Percentiles rank a stretch among this genome's conserved stretches.
phyloP scores from a whole-genome alignment of 1,140 invertebrate species.

The Megalonaias nervosa region DNA sequence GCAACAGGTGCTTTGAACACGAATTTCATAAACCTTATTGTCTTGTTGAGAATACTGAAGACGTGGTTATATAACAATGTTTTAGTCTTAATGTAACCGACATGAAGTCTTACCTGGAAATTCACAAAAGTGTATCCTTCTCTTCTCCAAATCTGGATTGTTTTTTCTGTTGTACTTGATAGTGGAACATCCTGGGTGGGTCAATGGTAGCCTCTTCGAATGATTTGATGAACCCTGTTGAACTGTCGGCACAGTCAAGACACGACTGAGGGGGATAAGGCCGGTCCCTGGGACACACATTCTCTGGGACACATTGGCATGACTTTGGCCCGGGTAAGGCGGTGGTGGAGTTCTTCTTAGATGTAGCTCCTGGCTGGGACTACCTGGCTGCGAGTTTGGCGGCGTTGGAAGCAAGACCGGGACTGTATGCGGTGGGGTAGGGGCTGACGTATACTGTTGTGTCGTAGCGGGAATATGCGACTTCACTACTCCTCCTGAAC shows the following conservation, averaged over 20 bases:
- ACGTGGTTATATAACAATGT: too few relatives aligned
- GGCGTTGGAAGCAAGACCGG: constrained; percentile 63
- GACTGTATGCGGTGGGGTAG: constrained; percentile 52
- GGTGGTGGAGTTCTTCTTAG: constrained; percentile 63
- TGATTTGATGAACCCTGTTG: constrained; percentile 10
- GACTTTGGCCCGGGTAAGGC: constrained; percentile 57
- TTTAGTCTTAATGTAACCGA: too few relatives aligned
- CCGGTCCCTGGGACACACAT: constrained; percentile 39
- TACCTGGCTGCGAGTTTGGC: constrained; percentile 65
- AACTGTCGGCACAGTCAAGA: constrained; percentile 35
- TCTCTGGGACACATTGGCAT: constrained; percentile 10
- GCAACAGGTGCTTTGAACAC: too few relatives aligned
- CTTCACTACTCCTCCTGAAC: constrained; percentile 35
- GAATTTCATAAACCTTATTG: too few relatives aligned
- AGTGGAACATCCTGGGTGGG: constrained; percentile 70
- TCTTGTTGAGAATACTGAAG: too few relatives aligned
- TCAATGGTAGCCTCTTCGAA: constrained; percentile 54
- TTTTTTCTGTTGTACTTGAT: constrained; percentile 90
- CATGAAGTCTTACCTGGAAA: constrained; percentile 84
- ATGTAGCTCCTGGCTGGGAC: constrained; percentile 54
- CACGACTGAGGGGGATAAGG: constrained; percentile 27
- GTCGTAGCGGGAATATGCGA: constrained; percentile 23
- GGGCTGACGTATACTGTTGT: constrained; percentile 26
- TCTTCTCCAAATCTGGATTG: constrained; percentile 95
- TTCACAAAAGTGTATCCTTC: constrained; percentile 95